phyloP scores from a whole-genome alignment of 2,113 vertebrate species.

The Lynx canadensis region DNA sequence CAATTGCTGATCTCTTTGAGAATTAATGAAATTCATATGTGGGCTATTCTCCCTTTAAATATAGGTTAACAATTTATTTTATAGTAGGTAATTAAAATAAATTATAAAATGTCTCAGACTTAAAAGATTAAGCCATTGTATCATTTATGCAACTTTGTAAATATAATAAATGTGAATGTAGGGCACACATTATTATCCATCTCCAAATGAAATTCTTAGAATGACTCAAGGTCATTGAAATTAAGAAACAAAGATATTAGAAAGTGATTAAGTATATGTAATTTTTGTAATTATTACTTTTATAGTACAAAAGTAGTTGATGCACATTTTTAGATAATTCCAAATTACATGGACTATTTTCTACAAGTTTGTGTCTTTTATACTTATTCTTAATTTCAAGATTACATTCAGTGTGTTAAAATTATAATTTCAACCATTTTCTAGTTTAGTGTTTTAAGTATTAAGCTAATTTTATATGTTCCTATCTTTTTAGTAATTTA shows the following conservation, averaged over 20 bases:
- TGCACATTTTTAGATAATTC: constrained; percentile 23
- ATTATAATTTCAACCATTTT: constrained; percentile 16
- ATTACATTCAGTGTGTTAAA: not conserved
- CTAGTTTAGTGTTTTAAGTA: not conserved
- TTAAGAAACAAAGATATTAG: constrained; percentile 13
- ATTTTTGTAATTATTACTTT: not conserved
- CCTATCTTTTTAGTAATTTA: not conserved
- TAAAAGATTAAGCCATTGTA: not conserved
- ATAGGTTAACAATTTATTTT: not conserved
- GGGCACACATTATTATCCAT: not conserved
- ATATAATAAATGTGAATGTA: constrained; percentile 10
- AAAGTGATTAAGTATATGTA: not conserved
- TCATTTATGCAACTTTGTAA: not conserved
- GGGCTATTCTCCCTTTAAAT: not conserved
- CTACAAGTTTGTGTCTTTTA: not conserved
- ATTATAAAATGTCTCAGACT: not conserved
- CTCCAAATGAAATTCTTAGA: not conserved
- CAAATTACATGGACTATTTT: not conserved
- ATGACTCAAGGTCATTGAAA: not conserved
- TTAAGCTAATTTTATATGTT: constrained; percentile 3
- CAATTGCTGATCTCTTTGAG: not conserved
- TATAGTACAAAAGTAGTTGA: not conserved
- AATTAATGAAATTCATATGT: not conserved
- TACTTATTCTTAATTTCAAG: not conserved
- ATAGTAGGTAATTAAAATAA: not conserved